These are phyloP conservation scores for Pogoniulus pusillus DNA, from an alignment of 2,797 vertebrate species.

Conservation along the genomic window DNA sequence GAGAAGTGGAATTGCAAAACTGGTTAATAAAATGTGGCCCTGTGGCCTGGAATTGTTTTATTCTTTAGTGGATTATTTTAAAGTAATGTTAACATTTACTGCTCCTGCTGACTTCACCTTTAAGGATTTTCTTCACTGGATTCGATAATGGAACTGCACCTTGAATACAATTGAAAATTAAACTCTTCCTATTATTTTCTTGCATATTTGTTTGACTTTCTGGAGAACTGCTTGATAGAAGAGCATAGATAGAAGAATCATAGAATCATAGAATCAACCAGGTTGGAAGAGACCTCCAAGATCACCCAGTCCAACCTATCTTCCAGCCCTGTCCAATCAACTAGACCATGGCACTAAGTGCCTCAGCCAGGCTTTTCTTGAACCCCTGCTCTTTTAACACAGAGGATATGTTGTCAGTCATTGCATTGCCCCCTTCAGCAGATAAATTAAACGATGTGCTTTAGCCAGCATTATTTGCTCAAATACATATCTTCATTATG, in stretches of 20 bases:
- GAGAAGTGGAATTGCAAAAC: not conserved
- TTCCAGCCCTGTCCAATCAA: too few species aligned
- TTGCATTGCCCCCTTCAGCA: too few species aligned
- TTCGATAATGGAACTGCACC: constrained; percentile 30
- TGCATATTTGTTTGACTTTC: constrained; percentile 50
- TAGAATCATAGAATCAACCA: too few species aligned
- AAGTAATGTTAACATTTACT: constrained; percentile 35
- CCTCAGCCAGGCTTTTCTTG: too few species aligned
- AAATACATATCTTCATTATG: too few species aligned
- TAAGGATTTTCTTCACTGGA: constrained; percentile 33
- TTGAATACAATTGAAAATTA: constrained; percentile 43
- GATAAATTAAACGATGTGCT: too few species aligned
- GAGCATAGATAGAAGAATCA: not conserved
- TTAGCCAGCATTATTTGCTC: too few species aligned
- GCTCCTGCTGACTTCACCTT: constrained; percentile 21
- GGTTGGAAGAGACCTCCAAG: too few species aligned
- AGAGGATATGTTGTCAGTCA: too few species aligned
- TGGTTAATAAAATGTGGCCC: constrained; percentile 4
- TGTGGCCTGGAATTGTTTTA: not conserved
- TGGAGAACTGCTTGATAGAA: constrained; percentile 43
- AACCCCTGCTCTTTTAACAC: too few species aligned
- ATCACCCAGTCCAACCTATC: too few species aligned
- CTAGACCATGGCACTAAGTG: too few species aligned
- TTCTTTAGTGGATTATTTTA: constrained; percentile 13
- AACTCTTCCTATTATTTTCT: constrained; percentile 19